Evolutionary conservation across 2,113 vertebrate species (phyloP), one percentile per base, ranked within the genome.

Genomic region (Pangasianodon hypophthalmus): DNA sequence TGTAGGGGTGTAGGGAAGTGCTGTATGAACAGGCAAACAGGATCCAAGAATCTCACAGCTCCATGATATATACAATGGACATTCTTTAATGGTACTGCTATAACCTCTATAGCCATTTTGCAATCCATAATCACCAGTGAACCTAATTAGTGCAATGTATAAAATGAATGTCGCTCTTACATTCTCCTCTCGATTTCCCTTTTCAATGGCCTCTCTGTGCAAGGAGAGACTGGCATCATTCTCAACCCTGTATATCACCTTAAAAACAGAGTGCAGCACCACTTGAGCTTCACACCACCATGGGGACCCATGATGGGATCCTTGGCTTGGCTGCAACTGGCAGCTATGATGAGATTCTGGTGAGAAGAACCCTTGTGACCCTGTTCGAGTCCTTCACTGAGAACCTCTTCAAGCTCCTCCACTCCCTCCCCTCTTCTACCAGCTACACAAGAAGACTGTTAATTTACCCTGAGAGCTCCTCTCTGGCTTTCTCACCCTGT

Each of bases 331-430:
- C 82, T 85, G 88, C 88, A 89, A 85, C 88, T 89, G 81, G 89
- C 89, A 87, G 77, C 89, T 67, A 46, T 18, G 62, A 86, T 86
- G 77, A 82, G 84, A 86, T 90, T 90, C 89, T 90, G 50, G 60
- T 87, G 85, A 90, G 89, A 90, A 90, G 88, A 86, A 81, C 88
- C 48, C 52, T 86, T 48, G 46, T 62, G 88, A 89, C 88, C 58
- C 86, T 32, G 86, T 92, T 93, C 95, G 93, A 95, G 58, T 86
- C 60, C 73, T 67, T 89, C 88, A 86, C 84, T 89, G 84, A 89
- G 88, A 89, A 89, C 88, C 88, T 89, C 84, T 89, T 52, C 32
- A 89, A 69, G 56, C 58, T 50, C 60, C 75, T 69, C 88, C 24
- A 50, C 84, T 85, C 84, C 54, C 56, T 50, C 58, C 71, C 84